Evolutionary conservation across 2,113 vertebrate species (phyloP), one percentile per base, ranked within the genome.

Genomic region (Muntiacus reevesi): DNA sequence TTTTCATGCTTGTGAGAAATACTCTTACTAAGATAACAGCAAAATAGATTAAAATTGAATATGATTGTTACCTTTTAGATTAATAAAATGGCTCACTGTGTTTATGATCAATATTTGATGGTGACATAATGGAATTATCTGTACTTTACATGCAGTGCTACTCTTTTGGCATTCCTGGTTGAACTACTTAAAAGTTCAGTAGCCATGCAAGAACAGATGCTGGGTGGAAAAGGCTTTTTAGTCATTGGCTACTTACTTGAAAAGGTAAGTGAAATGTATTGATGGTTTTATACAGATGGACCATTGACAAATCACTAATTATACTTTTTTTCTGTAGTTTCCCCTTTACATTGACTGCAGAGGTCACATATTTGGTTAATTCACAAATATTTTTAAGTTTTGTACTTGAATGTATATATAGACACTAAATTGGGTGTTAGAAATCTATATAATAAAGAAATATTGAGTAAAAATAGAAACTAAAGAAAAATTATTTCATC

Each of bases 151-250:
- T 98, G 89, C 99, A 99, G 99, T 98, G 99, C 99, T 88, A 99
- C 99, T 78, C 99, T 99, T 45, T 98, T 99, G 99, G 99, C 99
- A 92, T 99, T 99, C 98, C 99, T 99, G 97, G 99, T 99, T 97
- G 99, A 99, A 97, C 98, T 99, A 87, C 99, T 99, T 94, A 99
- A 99, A 99, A 99, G 99, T 98, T 99, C 99, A 21, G 99, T 99
- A 97, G 99, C 99, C 98, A 99, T 99, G 99, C 99, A 99, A 98
- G 99, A 99, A 84, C 99, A 99, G 99, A 99, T 99, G 99, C 99
- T 99, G 96, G 99, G 99, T 97, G 99, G 99, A 97, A 99, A 99
- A 98, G 99, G 99, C 97, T 99, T 99, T 98, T 98, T 99, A 98
- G 99, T 99, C 95, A 99, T 99, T 96, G 99, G 99, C 96, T 99